A percentile compares a stretch with the other conserved stretches of the same genome.
Evolutionary conservation across 2,888 invertebrate species (phyloP).

Genomic region (Saturnia japonica): DNA sequence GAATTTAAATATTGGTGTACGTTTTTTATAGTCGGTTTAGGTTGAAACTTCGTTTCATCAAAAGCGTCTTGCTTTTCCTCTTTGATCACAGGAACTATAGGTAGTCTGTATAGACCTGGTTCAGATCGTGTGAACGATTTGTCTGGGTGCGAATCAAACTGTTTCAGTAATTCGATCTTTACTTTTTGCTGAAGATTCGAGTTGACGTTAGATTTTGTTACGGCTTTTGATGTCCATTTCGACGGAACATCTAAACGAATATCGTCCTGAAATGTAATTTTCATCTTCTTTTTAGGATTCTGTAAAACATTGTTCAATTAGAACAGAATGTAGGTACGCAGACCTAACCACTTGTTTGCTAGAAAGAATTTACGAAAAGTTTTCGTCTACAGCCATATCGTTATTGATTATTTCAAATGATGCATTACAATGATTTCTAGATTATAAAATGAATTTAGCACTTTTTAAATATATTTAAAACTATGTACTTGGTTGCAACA

Average conservation of each 20-base stretch:
- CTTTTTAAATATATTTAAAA: background rate
- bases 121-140: background rate
- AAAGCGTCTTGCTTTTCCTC: background rate
- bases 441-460: background rate
- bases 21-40: background rate
- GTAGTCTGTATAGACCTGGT: background rate
- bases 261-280: background rate
- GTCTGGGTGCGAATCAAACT: background rate
- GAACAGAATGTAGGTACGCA: background rate
- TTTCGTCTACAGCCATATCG: background rate
- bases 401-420: background rate
- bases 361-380: background rate
- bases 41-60: background rate
- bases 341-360: background rate
- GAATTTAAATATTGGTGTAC: background rate
- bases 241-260: background rate
- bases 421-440: background rate
- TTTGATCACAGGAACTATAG: background rate
- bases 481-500: background rate
- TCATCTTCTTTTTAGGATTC: constrained; percentile 3
- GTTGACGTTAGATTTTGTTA: background rate
- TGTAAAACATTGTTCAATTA: background rate
- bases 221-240: background rate
- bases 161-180: background rate
- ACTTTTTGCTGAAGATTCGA: background rate